Evolutionary conservation across 2,888 invertebrate species (phyloP), one percentile per base, ranked within the genome.

Genomic region (Agrotis clavis): DNA sequence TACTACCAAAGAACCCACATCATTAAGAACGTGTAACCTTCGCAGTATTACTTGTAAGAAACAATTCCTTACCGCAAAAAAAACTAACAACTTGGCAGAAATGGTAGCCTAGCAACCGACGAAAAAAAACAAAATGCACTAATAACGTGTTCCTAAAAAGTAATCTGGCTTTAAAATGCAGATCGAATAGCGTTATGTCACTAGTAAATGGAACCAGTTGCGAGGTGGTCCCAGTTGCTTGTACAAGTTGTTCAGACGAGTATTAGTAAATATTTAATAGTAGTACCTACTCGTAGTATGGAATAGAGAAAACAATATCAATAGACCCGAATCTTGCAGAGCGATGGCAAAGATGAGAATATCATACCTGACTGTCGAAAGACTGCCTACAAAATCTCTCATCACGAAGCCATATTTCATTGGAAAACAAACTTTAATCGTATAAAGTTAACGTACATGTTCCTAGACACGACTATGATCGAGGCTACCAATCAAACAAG

Each of bases 141-240:
- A 75, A 61, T 60, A 69, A 41, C 25, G 54, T 25, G 54, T 67
- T 76, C 21, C 48, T 48, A 30, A 66, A 68, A 66, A 65, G 18
- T 41, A 59, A 56, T 51, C 57, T 21, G 16, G 54, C 47, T 72
- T 5, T 72, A 35, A 54, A 67, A 78, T 73, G 59, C 63, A 64
- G 45, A 82, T 73, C 25, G 47, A 48, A 67, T 60, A 71, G 57
- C 35, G 57, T 78, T 82, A 82, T 82, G 68, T 82, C 68, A 78
- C 63, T 18, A 9, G 45, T 48, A 67, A 51, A 66, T 63, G 63
- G 60, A 78, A 78, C 79, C 66, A 73, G 73, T 69, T 64, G 30
- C 3, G 50, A 5, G n/a, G 47, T 47, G n/a, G 3, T 56, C 45
- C 1, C 62, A 18, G 41, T 61, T 66, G 16, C 16, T 60, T 56